These are phyloP conservation scores for Papilio gigon DNA, from an alignment of 2,888 invertebrate species.

Conservation along the genomic window DNA sequence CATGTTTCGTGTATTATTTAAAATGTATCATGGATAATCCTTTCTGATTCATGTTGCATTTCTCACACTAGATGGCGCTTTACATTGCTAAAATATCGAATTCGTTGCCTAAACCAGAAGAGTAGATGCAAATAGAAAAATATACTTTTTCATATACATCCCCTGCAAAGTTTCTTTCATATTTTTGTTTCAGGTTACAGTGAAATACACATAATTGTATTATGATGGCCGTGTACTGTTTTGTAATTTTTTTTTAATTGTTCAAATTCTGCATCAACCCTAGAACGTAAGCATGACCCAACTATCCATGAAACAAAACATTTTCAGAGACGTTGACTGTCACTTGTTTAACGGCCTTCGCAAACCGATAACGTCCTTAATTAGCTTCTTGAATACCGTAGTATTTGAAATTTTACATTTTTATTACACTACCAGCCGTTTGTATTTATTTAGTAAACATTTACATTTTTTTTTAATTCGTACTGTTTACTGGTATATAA, in stretches of 20 bases:
- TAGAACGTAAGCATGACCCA: neutral
- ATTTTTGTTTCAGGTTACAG: too few relatives aligned
- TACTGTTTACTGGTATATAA: too few relatives aligned
- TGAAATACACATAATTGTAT: too few relatives aligned
- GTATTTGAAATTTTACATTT: neutral
- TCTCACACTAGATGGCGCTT: neutral
- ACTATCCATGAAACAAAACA: neutral
- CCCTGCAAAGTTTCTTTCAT: too few relatives aligned
- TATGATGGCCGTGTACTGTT: too few relatives aligned
- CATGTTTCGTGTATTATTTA: neutral
- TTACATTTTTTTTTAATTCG: too few relatives aligned
- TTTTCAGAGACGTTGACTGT: neutral
- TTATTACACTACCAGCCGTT: neutral
- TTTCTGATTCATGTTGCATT: neutral
- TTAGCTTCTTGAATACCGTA: neutral
- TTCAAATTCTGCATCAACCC: too few relatives aligned
- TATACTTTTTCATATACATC: too few relatives aligned
- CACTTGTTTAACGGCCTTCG: neutral
- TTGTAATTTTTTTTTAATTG: too few relatives aligned
- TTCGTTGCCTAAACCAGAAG: neutral
- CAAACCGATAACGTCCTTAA: neutral
- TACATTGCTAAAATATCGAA: neutral
- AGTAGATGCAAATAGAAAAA: too few relatives aligned
- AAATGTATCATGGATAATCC: too few relatives aligned
- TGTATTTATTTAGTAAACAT: neutral